Conservation (phyloP, 2,888 invertebrate species). For the Hypselothyrea guttata region DNA sequence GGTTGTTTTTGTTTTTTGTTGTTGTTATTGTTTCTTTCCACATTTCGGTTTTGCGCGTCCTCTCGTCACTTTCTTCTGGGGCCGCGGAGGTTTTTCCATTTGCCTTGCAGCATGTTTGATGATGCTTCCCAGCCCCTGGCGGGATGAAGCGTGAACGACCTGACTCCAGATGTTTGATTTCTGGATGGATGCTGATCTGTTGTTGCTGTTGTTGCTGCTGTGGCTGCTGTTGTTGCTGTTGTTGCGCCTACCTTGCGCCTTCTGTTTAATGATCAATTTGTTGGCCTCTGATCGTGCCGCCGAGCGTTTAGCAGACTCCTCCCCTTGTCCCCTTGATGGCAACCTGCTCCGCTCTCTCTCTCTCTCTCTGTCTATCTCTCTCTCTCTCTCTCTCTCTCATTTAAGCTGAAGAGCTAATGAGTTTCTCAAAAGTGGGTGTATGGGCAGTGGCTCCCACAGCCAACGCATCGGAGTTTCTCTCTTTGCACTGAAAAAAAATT, state of each 20-base stretch:
- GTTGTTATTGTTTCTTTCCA: constrained; percentile 17
- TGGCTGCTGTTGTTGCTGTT: too few species aligned
- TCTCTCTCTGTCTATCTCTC: background rate
- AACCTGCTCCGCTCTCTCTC: background rate
- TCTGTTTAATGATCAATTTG: constrained; percentile 79
- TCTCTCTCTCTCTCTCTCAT: too few species aligned
- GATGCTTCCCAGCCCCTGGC: constrained; percentile 35
- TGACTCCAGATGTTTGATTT: constrained; percentile 74
- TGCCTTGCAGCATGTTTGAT: constrained; percentile 48
- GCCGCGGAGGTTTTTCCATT: constrained; percentile 38
- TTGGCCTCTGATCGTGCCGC: constrained; percentile 72
- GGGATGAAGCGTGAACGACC: constrained; percentile 33
- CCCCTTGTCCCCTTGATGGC: too few species aligned
- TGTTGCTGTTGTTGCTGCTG: constrained; percentile 32
- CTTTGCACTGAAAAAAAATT: too few species aligned
- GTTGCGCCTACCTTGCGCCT: constrained; percentile 70
- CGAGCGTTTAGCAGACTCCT: constrained; percentile 64
- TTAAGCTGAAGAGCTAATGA: too few species aligned
- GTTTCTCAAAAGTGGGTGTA: constrained; percentile 69
- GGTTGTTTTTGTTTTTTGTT: constrained; percentile 1
- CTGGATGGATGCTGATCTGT: constrained; percentile 43
- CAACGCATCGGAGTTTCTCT: too few species aligned
- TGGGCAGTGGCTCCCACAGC: constrained; percentile 38
- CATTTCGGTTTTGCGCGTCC: background rate
- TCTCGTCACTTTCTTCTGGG: constrained; percentile 60